phyloP scores from a whole-genome alignment of 1,140 invertebrate species.

The Drosophila parabipectinata region DNA sequence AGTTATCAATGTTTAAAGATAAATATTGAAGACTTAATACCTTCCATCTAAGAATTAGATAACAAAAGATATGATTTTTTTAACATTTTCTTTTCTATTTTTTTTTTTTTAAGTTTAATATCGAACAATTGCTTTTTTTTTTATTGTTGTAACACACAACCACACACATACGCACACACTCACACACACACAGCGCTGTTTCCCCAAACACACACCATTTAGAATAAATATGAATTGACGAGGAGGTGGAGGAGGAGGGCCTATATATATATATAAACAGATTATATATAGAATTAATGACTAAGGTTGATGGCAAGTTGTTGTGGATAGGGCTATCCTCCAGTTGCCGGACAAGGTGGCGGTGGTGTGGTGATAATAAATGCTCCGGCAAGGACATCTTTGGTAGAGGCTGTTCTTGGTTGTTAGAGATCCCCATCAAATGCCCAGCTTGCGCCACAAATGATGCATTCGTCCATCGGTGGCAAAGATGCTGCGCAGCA shows the following conservation, averaged over 20 bases:
- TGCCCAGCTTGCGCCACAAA: constrained; percentile 85
- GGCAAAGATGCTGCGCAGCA: constrained; percentile 89
- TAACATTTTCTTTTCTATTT: neutral
- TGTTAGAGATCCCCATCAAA: constrained; percentile 55
- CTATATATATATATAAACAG: neutral
- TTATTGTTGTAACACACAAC: neutral
- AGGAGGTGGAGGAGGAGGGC: neutral
- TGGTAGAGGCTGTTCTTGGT: constrained; percentile 46
- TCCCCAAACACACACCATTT: neutral
- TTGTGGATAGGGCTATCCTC: neutral
- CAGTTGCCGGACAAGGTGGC: neutral
- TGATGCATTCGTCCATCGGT: constrained; percentile 86
- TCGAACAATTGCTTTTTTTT: constrained; percentile 39
- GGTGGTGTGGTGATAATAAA: neutral
- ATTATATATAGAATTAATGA: constrained; percentile 1
- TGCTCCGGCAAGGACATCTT: constrained; percentile 51
- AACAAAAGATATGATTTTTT: neutral
- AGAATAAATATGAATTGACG: constrained; percentile 10
- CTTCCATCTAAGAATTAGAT: neutral
- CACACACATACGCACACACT: constrained; percentile 6
- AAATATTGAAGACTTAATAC: neutral
- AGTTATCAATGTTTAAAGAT: neutral
- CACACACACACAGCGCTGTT: neutral
- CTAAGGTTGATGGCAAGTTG: constrained; percentile 1
- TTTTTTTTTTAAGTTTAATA: constrained; percentile 28